Evolutionary conservation across 35 echinoderm and acorn worm species (phyloP).

Genomic region (Ptychodera flava): DNA sequence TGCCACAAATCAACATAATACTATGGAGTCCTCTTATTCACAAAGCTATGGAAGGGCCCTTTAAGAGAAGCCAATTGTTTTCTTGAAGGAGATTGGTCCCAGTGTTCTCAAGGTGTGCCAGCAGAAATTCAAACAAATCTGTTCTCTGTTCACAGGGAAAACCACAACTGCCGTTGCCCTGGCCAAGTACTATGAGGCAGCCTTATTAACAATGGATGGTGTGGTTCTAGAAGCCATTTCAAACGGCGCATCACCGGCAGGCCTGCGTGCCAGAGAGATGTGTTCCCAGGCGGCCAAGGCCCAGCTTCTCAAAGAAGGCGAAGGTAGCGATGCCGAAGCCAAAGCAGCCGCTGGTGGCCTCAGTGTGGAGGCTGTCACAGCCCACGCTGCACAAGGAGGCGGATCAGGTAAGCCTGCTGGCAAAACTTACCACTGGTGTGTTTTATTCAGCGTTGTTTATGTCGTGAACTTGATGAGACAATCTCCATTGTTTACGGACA

Average conservation of each 20-base stretch:
- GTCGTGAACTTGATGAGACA: too few species aligned
- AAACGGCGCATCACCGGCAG: conserved; percentile 79
- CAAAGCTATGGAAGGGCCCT: too few species aligned
- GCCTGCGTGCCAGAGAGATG: conserved; percentile 80
- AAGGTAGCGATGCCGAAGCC: conserved; percentile 53
- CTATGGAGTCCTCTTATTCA: too few species aligned
- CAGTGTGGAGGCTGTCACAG: conserved; percentile 87
- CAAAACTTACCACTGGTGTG: too few species aligned
- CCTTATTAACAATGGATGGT: conserved; percentile 87
- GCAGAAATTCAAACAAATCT: too few species aligned
- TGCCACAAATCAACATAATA: too few species aligned
- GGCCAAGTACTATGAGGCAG: conserved; percentile 95
- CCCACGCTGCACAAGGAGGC: conserved; percentile 61
- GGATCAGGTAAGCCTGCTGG: conserved; percentile 49
- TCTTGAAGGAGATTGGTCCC: too few species aligned
- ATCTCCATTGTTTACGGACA: too few species aligned
- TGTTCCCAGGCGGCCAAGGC: conserved; percentile 91
- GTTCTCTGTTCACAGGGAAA: conserved; percentile 54
- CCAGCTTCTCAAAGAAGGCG: conserved; percentile 72
- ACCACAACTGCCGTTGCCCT: conserved; percentile 82
- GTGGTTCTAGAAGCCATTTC: conserved; percentile 92
- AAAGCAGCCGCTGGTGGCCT: conserved; percentile 53
- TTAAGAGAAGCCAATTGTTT: too few species aligned
- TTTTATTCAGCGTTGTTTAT: too few species aligned
- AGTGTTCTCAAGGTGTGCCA: too few species aligned